These are phyloP conservation scores for Falco concolor DNA, from an alignment of 2,797 vertebrate genomes.

Conservation along the genomic window DNA sequence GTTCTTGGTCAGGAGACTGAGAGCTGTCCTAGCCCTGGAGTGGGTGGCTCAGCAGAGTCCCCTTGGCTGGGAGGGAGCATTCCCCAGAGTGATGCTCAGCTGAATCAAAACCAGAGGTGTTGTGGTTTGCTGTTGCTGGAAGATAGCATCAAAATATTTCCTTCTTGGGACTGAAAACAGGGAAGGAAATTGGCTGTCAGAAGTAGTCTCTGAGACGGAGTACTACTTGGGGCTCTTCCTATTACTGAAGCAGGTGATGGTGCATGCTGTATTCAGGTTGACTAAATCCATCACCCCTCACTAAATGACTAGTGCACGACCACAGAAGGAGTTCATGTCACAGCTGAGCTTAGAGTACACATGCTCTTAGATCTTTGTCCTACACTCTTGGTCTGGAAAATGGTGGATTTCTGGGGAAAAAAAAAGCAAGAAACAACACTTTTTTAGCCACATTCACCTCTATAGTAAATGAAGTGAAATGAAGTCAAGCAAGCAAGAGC, in stretches of 20 bases:
- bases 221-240: background rate
- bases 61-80: background rate
- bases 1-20: rapidly evolving
- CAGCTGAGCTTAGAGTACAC: background rate
- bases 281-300: background rate
- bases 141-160: background rate
- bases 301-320: background rate
- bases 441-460: background rate
- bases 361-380: background rate
- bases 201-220: background rate
- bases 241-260: background rate
- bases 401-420: background rate
- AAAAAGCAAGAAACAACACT: background rate
- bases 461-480: background rate
- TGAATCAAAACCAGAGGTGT: background rate
- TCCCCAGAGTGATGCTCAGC: background rate
- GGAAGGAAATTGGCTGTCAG: background rate
- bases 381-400: background rate
- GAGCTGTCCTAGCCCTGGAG: background rate
- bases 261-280: background rate
- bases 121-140: background rate
- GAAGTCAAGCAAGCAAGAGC: background rate
- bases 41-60: background rate
- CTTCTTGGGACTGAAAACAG: background rate
- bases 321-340: background rate